Base-by-base conservation (phyloP, 2,797 vertebrate genomes). In the Scarus forsteni region DNA sequence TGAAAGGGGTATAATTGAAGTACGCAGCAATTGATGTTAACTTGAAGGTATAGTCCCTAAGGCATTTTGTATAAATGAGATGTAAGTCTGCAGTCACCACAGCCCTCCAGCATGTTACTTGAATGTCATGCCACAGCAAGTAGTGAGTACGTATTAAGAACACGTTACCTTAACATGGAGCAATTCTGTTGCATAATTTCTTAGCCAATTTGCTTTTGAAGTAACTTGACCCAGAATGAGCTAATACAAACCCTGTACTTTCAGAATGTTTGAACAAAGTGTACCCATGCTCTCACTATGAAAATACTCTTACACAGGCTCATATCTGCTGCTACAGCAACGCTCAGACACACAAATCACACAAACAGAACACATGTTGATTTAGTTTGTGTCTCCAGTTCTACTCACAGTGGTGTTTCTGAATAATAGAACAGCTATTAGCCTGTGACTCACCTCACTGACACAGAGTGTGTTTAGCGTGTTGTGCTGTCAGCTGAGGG, bases 361-460 rank as follows among this genome's bases (percentile, higher is more conserved):
- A 34, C 44, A 61, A 55, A 45, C 60, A 58, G 27, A 67, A 48
- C 38, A 71, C 64, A 38, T 10, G 56, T 56, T 5, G 40, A 11
- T 79, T 57, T 62, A 42, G 56, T 77, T 66, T 49, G 50, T 39
- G 39, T 42, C 48, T 76, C 39, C 40, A 45, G 43, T 66, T 66
- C 54, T 0, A 19, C 54, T 68, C 9, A 39, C 35, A 42, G 27
- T 66, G 57, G 46, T 66, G 65, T 77, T 44, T 81, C 46, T 89
- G 80, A 88, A 84, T 80, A 85, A 90, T 85, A 60, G 35, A 83
- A 52, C 19, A 80, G 59, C 83, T 69, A 73, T 86, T 83, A 86
- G 73, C 60, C 42, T 27, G 55, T 80, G 85, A 88, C 77, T 87
- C 85, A 87, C 70, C 70, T 4, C 74, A 53, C 71, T 43, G 53